These are phyloP conservation scores for Muscidifurax raptorellus DNA, from an alignment of 1,140 invertebrate species.

Conservation along the genomic window DNA sequence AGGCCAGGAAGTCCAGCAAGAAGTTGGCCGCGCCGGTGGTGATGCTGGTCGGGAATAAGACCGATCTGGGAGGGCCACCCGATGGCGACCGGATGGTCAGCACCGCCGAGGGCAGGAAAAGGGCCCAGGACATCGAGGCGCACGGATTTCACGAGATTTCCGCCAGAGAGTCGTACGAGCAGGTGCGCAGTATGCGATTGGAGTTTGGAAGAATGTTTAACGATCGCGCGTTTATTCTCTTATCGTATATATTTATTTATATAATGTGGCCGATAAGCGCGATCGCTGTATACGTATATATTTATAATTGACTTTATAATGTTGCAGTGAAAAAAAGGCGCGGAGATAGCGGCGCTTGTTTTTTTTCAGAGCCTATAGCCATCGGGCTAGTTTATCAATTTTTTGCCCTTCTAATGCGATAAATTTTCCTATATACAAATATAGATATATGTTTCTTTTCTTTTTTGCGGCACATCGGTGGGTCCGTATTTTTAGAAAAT, in stretches of 20 bases:
- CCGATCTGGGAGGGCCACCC: conserved; percentile 78
- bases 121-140: conserved; percentile 87
- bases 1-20: conserved; percentile 76
- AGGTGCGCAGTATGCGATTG: conserved; percentile 72
- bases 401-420: neutral
- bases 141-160: conserved; percentile 90
- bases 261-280: no score
- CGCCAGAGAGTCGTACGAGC: conserved; percentile 86
- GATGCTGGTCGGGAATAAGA: conserved; percentile 86
- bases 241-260: no score
- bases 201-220: no score
- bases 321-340: no score
- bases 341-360: no score
- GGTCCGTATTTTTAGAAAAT: neutral
- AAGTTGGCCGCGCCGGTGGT: conserved; percentile 79
- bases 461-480: no score
- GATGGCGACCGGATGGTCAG: conserved; percentile 85
- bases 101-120: conserved; percentile 81
- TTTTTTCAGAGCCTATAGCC: no score
- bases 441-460: neutral
- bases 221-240: no score
- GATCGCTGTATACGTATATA: no score
- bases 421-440: neutral
- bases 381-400: neutral
- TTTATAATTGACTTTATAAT: no score